Percentiles rank a stretch among this genome's conserved stretches.
Evolutionary conservation across 2,113 vertebrate species (phyloP).

Genomic region (Arizona elegans): DNA sequence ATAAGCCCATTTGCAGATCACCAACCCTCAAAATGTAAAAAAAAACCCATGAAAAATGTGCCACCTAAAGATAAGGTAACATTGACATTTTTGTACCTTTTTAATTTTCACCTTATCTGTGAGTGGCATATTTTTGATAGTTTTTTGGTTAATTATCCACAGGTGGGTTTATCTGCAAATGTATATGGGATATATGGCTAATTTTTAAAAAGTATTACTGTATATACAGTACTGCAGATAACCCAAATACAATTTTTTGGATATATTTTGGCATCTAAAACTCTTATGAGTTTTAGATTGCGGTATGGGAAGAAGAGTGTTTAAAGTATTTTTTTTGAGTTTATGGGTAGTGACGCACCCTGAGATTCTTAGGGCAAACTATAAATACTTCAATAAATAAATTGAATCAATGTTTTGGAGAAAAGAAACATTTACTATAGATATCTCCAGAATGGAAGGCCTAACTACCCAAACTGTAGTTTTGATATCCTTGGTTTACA

Average conservation of each 20-base stretch:
- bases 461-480: neutral
- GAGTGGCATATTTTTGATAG: neutral
- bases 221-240: neutral
- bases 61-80: neutral
- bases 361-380: neutral
- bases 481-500: neutral
- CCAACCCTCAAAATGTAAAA: neutral
- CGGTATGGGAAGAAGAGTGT: neutral
- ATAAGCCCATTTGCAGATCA: neutral
- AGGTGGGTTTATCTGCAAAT: too few relatives aligned
- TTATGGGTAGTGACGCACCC: neutral
- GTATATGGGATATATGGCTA: neutral
- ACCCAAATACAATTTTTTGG: neutral
- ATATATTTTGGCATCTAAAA: neutral
- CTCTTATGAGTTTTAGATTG: neutral
- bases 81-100: neutral
- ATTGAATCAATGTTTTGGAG: neutral
- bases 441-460: neutral
- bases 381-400: neutral
- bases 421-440: neutral
- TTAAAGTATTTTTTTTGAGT: neutral
- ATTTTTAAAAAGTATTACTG: neutral
- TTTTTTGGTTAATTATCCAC: neutral
- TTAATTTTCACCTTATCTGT: neutral
- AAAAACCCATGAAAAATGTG: neutral